Conservation (phyloP, 2,113 vertebrate species). For the Petroica traversi region DNA sequence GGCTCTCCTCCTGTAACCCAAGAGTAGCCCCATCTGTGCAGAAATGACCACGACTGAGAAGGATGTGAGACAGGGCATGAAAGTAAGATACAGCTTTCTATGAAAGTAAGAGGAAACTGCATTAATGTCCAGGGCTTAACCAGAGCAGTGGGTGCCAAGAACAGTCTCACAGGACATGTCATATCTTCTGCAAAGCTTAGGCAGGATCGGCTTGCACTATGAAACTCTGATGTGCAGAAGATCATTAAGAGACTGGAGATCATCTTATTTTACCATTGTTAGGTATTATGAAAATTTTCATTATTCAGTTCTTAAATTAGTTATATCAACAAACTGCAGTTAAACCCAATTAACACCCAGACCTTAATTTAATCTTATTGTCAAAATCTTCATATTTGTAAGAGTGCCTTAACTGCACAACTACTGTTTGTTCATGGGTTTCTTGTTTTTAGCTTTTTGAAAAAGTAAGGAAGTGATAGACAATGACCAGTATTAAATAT, state of each 20-base stretch:
- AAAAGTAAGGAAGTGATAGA: background rate
- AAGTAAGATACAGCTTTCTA: too few species aligned
- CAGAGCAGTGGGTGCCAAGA: background rate
- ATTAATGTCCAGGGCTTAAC: too few species aligned
- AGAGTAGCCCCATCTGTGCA: background rate
- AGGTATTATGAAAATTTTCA: background rate
- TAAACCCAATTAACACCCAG: background rate
- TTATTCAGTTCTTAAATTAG: background rate
- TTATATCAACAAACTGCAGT: background rate
- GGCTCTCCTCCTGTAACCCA: background rate
- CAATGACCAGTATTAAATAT: background rate
- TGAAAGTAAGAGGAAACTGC: background rate
- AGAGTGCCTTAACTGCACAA: background rate
- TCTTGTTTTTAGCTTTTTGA: background rate
- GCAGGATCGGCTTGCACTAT: background rate
- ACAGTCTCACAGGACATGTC: fast-evolving
- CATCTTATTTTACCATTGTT: background rate
- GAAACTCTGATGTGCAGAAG: background rate
- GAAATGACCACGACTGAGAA: background rate
- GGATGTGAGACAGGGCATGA: background rate
- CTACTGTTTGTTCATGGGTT: background rate
- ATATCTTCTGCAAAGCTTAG: background rate
- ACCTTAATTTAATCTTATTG: background rate
- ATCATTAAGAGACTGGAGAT: background rate
- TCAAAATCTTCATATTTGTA: background rate